These are phyloP conservation scores for Poecilia picta DNA, from an alignment of 2,797 vertebrate genomes.

Conservation along the genomic window DNA sequence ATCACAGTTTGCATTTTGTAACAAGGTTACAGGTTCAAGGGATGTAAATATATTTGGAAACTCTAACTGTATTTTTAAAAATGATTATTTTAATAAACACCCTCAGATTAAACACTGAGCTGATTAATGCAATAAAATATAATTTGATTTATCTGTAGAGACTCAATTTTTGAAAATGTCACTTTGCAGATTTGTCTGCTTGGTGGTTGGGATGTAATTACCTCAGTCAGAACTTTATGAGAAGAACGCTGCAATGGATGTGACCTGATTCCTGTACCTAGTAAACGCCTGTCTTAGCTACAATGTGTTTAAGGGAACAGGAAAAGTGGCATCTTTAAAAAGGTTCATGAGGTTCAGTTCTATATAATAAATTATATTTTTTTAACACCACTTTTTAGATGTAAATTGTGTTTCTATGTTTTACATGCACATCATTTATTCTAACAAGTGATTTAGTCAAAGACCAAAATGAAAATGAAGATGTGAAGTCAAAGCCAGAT, in stretches of 20 bases:
- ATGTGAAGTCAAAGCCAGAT: not conserved
- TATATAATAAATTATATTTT: not conserved
- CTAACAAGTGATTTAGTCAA: not conserved
- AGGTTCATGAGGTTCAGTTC: not conserved
- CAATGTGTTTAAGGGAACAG: not conserved
- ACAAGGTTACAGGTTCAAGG: not conserved
- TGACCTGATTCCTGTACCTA: not conserved
- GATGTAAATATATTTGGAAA: not conserved
- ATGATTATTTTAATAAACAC: not conserved
- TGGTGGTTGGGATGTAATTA: not conserved
- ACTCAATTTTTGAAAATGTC: not conserved
- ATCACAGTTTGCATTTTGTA: not conserved
- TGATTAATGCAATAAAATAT: not conserved
- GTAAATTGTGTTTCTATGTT: not conserved
- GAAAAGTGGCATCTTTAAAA: not conserved
- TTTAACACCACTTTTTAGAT: not conserved
- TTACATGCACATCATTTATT: not conserved
- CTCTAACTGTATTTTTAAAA: not conserved
- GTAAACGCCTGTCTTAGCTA: not conserved
- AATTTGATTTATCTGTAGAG: not conserved
- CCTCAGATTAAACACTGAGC: not conserved
- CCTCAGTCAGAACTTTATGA: not conserved
- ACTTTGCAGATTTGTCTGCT: not conserved
- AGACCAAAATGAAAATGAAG: not conserved
- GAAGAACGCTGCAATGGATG: not conserved